Conservation (phyloP, 2,113 vertebrate species). For the Puntigrus tetrazona region DNA sequence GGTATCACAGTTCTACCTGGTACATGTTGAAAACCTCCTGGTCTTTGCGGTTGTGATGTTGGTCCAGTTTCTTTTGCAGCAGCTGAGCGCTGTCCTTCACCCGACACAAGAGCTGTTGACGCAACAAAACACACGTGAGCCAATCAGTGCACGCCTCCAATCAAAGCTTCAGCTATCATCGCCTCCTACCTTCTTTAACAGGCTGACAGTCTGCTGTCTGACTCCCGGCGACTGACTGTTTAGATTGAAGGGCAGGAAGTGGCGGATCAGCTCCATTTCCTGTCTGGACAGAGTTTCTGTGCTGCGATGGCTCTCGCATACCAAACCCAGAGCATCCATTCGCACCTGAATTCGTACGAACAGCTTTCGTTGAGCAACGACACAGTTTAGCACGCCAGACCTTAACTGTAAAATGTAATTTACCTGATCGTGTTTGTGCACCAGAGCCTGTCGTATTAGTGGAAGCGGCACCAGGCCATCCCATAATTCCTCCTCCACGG, state of each 20-base stretch:
- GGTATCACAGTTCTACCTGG: conserved; percentile 68
- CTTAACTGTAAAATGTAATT: conserved; percentile 31
- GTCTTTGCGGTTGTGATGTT: conserved; percentile 57
- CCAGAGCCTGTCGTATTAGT: conserved; percentile 82
- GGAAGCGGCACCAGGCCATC: conserved; percentile 79
- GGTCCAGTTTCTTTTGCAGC: conserved; percentile 78
- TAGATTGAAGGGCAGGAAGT: conserved; percentile 86
- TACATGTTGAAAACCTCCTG: conserved; percentile 76
- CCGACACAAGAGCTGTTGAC: conserved; percentile 89
- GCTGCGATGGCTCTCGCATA: conserved; percentile 92
- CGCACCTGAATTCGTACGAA: conserved; percentile 77
- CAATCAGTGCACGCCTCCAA: conserved; percentile 44
- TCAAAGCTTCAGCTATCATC: neutral
- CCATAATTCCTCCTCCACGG: conserved; percentile 74
- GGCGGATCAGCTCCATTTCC: conserved; percentile 84
- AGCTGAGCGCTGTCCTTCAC: conserved; percentile 88
- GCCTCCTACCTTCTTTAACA: conserved; percentile 87
- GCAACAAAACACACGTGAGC: neutral
- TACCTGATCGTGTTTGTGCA: conserved; percentile 94
- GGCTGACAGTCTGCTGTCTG: conserved; percentile 85
- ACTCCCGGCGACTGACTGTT: conserved; percentile 88
- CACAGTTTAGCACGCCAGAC: neutral
- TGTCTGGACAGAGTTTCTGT: conserved; percentile 83
- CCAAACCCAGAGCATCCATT: conserved; percentile 90
- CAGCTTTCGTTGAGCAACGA: neutral